Evolutionary conservation across 2,113 vertebrate species (phyloP).

Genomic region (Tychaedon coryphoeus): DNA sequence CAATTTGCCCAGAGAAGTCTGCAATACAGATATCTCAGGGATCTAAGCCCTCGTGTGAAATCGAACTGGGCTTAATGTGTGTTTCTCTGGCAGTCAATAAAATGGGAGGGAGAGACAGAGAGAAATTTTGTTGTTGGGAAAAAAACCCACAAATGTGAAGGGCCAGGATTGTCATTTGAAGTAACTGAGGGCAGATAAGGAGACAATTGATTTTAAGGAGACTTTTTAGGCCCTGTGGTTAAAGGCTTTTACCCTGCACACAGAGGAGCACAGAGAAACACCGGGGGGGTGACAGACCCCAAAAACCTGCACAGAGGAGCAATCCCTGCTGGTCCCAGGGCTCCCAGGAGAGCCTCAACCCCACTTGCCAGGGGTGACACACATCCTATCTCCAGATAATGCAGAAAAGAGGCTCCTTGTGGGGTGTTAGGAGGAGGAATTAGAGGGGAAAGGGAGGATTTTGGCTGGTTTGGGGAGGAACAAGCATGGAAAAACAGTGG

Average conservation of each 20-base stretch:
- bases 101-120: background rate
- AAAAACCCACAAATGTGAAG: background rate
- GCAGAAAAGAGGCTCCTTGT: background rate
- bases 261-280: background rate
- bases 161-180: background rate
- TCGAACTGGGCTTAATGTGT: background rate
- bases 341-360: background rate
- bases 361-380: background rate
- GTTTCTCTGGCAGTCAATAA: background rate
- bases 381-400: background rate
- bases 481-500: background rate
- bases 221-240: background rate
- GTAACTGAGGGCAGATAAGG: background rate
- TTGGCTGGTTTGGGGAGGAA: background rate
- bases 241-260: background rate
- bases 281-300: background rate
- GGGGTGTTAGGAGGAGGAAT: background rate
- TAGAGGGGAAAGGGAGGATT: background rate
- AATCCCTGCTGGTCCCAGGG: background rate
- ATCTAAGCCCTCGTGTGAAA: background rate
- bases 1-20: background rate
- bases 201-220: background rate
- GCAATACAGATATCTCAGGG: background rate
- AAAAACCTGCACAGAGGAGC: fast-evolving
- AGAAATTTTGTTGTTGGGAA: background rate